Base-by-base conservation (phyloP, 2,113 vertebrate genomes). In the Cyphomyrus discorhynchus region DNA sequence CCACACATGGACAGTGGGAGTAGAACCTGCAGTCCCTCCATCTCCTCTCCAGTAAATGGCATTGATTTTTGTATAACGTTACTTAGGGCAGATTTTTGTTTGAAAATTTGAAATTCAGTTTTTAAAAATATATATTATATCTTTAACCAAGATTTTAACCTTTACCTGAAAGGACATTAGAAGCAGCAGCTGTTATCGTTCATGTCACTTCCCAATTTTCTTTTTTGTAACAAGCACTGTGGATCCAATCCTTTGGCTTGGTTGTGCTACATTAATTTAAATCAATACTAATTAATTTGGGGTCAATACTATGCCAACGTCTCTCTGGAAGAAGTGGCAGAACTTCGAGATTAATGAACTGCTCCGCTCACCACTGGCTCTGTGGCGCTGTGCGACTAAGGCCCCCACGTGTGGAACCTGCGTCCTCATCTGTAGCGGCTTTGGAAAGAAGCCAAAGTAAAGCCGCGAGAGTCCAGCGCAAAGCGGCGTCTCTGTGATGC, bases 261-360 rank as follows among this genome's bases (percentile, higher is more conserved):
- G 90, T 93, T 94, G 91, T 66, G 74, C 93, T 89, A 91, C 91
- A 96, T 95, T 95, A 92, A 94, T 93, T 92, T 86, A 50, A 92
- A 93, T 96, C 95, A 92, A 95, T 95, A 93, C 93, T 94, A 94
- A 94, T 95, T 95, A 94, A 93, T 93, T 91, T 66, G 90, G 91
- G 35, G 94, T 95, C 94, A 89, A 94, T 94, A 91, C 89, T 52
- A 50, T 89, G 90, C 88, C 42, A 47, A 92, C 92, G 91, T 90
- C 90, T 92, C 77, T 91, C 91, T 89, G 82, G 90, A 91, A 91
- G 90, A 93, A 83, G 87, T 45, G 87, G 91, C 86, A 89, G 90
- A 92, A 91, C 90, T 93, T 93, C 92, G 89, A 94, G 91, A 92
- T 92, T 92, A 94, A 93, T 93, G 90, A 93, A 93, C 91, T 93